phyloP scores from a whole-genome alignment of 2,113 vertebrate species.

The Oncorhynchus keta region DNA sequence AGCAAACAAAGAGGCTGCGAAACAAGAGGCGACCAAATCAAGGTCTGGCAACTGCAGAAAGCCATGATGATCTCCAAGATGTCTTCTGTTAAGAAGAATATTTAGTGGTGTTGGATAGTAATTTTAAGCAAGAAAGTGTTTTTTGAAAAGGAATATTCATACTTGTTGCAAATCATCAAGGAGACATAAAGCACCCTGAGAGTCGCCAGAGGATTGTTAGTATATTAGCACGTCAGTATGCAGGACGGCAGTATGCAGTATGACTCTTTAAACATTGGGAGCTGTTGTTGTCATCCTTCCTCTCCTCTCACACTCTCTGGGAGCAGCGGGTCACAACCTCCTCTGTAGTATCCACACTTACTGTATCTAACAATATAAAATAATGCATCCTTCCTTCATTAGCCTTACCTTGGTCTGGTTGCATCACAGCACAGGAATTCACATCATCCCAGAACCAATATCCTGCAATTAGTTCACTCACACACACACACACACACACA shows the following conservation, averaged over 20 bases:
- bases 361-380: conserved; percentile 52
- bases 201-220: neutral
- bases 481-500: conserved; percentile 62
- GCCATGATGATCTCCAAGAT: conserved; percentile 52
- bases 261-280: conserved; percentile 9
- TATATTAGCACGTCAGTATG: neutral
- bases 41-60: conserved; percentile 51
- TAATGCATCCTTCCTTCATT: conserved; percentile 67
- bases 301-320: neutral
- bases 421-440: conserved; percentile 92
- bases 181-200: too few species aligned
- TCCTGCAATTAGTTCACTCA: conserved; percentile 96
- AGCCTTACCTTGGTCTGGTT: conserved; percentile 84
- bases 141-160: too few species aligned
- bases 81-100: conserved; percentile 42
- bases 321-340: neutral
- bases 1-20: conserved; percentile 61
- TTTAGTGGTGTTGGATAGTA: neutral
- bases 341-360: conserved; percentile 53
- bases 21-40: conserved; percentile 55
- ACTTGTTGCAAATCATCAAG: too few species aligned
- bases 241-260: neutral
- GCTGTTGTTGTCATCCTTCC: neutral
- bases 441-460: conserved; percentile 92
- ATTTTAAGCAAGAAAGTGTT: neutral